Conservation (phyloP, 2,113 vertebrate species). For the Phasianus colchicus region DNA sequence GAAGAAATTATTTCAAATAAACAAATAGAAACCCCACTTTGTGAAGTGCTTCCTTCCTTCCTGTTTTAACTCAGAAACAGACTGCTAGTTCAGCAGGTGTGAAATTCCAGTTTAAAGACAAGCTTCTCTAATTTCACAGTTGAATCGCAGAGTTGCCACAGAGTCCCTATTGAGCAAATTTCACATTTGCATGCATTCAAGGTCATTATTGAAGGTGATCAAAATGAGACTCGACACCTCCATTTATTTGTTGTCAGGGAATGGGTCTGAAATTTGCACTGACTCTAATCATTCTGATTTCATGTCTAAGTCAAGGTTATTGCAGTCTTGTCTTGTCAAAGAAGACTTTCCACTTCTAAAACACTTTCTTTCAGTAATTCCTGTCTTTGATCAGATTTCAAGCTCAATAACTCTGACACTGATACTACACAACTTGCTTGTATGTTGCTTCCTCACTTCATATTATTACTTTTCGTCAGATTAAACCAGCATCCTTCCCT, state of each 20-base stretch:
- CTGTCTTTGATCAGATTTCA: conserved; percentile 63
- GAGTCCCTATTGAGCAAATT: conserved; percentile 70
- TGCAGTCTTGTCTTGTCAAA: conserved; percentile 48
- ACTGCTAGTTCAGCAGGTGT: conserved; percentile 71
- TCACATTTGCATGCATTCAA: conserved; percentile 78
- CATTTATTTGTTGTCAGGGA: conserved; percentile 78
- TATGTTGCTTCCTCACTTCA: not conserved
- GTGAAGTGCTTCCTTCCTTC: not conserved
- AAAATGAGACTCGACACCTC: conserved; percentile 71
- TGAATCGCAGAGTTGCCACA: conserved; percentile 67
- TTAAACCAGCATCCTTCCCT: not conserved
- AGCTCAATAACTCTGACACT: conserved; percentile 28
- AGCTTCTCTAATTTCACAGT: conserved; percentile 80
- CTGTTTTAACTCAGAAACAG: conserved; percentile 18
- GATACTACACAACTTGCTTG: not conserved
- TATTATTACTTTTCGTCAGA: not conserved
- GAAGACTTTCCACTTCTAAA: conserved; percentile 59
- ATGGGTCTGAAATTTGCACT: conserved; percentile 62
- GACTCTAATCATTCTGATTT: conserved; percentile 68
- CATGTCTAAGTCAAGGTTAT: conserved; percentile 38
- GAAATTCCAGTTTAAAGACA: conserved; percentile 77
- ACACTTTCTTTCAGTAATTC: conserved; percentile 17
- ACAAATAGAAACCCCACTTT: conserved; percentile 5
- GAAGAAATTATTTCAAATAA: not conserved
- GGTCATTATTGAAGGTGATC: conserved; percentile 75